Evolutionary conservation across 2,113 vertebrate genomes (phyloP).

Genomic region (Triplophysa rosa): DNA sequence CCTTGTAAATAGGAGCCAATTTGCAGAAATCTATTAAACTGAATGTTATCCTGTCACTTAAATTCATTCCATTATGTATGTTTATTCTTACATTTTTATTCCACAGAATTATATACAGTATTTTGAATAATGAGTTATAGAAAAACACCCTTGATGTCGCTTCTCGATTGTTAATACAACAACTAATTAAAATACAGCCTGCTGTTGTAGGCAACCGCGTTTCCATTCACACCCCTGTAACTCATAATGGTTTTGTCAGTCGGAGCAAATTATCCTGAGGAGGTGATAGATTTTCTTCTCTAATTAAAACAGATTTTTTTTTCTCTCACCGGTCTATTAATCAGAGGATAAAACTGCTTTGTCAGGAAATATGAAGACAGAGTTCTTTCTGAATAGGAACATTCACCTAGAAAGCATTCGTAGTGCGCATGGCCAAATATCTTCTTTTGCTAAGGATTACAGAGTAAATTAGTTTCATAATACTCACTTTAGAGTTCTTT

Average conservation of each 20-base stretch:
- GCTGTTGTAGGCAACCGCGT: constrained; percentile 63
- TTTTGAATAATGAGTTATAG: constrained; percentile 24
- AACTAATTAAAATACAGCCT: constrained; percentile 63
- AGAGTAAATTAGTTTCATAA: constrained; percentile 39
- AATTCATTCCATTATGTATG: not conserved
- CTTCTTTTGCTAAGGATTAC: constrained; percentile 37
- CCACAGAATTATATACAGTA: constrained; percentile 2
- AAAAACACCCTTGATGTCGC: constrained; percentile 40
- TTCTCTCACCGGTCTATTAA: constrained; percentile 61
- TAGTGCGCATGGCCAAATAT: constrained; percentile 3
- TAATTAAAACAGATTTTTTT: constrained; percentile 63
- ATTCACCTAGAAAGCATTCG: constrained; percentile 39
- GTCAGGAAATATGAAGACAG: constrained; percentile 61
- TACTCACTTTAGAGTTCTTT: constrained; percentile 2
- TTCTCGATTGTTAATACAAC: constrained; percentile 55
- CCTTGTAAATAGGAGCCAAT: not conserved
- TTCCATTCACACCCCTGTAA: constrained; percentile 60
- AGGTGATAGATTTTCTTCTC: constrained; percentile 59
- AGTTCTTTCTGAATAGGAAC: constrained; percentile 65
- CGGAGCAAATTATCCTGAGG: constrained; percentile 64
- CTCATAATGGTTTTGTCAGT: constrained; percentile 60
- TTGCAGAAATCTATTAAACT: not conserved
- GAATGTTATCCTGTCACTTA: too few species aligned
- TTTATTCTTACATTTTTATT: constrained; percentile 2
- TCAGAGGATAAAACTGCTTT: constrained; percentile 73